Base-by-base conservation (phyloP, 2,888 invertebrate genomes). In the Nebria salina region DNA sequence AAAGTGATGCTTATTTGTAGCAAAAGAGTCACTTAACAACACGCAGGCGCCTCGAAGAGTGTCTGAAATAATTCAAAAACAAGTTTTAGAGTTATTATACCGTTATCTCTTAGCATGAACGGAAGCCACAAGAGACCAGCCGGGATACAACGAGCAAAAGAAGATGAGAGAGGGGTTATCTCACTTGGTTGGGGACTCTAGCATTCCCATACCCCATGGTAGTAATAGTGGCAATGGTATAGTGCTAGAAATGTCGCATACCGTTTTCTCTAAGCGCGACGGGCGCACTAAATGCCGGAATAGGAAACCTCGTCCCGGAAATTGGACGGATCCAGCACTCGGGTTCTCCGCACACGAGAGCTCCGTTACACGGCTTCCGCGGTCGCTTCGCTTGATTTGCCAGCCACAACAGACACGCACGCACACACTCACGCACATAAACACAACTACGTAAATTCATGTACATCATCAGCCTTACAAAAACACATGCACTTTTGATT, bases 271-370 rank as follows among this genome's bases (percentile, higher is more conserved):
- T 34, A 34, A 2, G 34, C 34, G 34, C 34, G 34, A 34, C 34
- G 54, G 54, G 54, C 86, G 85, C 85, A 84, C 86, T 87, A 87
- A 87, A 86, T 86, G 85, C 87, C 87, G 87, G 87, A 86, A 86
- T 85, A 84, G 87, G 87, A 87, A 87, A 87, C 87, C 87, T 84
- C 85, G 84, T 76, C 79, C 85, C 86, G 87, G 87, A 87, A 88
- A 87, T 88, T 87, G 86, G 86, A 86, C 86, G 85, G 86, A 87
- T 86, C 85, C 85, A 84, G 85, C 82, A 83, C 83, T 83, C 84
- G 84, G 20, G 70, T 34, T 25, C 54, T 70, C 34, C 6, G 25
- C 70, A 70, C 70, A 70, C 70, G 70, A 70, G 84, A 83, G 85
- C 85, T 85, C 86, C 87, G 75, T 15, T 74, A 74, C 72, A 54